Evolutionary conservation across 1,140 invertebrate species (phyloP), one percentile per base, ranked within the genome.

Genomic region (Drosophila sturtevanti): DNA sequence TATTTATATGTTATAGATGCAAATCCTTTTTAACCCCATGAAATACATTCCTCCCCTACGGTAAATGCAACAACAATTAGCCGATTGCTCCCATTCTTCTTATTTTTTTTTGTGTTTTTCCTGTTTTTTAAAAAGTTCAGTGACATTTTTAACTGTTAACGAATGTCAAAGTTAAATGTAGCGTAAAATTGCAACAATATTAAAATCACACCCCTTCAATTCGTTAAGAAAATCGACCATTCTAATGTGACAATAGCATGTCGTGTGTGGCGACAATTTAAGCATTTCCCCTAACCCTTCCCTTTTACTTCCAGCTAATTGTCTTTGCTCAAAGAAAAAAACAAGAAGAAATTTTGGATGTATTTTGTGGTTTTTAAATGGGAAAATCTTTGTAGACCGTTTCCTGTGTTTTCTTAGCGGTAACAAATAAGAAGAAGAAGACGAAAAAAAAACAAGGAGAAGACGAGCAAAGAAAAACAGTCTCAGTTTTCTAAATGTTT

Each of bases 231-330:
- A 14, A 18, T 21, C 21, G 18, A 16, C 27, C 11, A 37, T 16
- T 86, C 75, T 86, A 86, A 86, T 86, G 84, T 71, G 75, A 77
- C 75, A 65, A 87, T 86, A 54, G 82, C 82, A 86, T 87, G 82
- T 63, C 82, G 87, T 87, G 84, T 63, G 74, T 55, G 55, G 34
- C 16, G 55, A 62, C 68, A 75, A 68, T 86, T 81, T 68, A 63
- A 69, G 61, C 52, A 18, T 34, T 72, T 68, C n/a, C 6, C 37
- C 10, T 4, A 6, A 34, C 9, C 10, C 10, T 35, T 10, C 34
- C 6, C 35, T 3, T 37, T 12, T 10, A 11, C 37, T 63, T 54
- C 66, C 6, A 52, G 82, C 79, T 86, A 87, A 86, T 86, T 86
- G 82, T 86, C 82, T 38, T 59, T 38, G 59, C 44, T 68, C 66